Base-by-base conservation (phyloP, 2,888 invertebrate genomes). In the Drosophila pseudotakahashii region DNA sequence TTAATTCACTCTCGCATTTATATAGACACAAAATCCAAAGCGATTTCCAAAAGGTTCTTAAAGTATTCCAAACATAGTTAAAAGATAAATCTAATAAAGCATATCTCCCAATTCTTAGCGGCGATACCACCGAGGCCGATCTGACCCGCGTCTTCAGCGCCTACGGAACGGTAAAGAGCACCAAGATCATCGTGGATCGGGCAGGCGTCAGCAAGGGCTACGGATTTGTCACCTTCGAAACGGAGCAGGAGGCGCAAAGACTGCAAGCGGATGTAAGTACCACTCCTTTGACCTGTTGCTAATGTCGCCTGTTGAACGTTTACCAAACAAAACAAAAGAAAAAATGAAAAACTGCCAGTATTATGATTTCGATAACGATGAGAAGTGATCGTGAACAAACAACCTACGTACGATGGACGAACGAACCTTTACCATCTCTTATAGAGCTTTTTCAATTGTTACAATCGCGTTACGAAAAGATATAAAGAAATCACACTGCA, bases 181-280 rank as follows among this genome's bases (percentile, higher is more conserved):
- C 98, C 55, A 98, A 99, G 93, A 98, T 99, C 79, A 98, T 99
- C 77, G 96, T 96, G 84, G 98, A 98, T 92, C 93, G 98, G 84
- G 98, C 98, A 75, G 98, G 98, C 4, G 97, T 98, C 19, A 98
- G 98, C 75, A 98, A 98, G 93, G 92, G 92, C 45, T 92, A 92
- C 54, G 96, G 96, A 51, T 96, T 96, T 92, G 95, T 96, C 41
- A 96, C 96, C 51, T 97, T 97, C 91, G 97, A 97, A 92, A 96
- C 95, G 55, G 97, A 97, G 92, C 96, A 97, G 88, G 97, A 97
- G 92, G 97, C 97, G 16, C 95, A 94, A 89, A 93, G 95, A 88
- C 93, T 95, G 80, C 94, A 95, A 83, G 94, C 94, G 82, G 95
- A 95, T 93, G 95, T 95, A 91, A 92, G 93, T 92, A 74, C 19